phyloP scores from a whole-genome alignment of 2,888 invertebrate species.

The Himalopsyche tibetana region DNA sequence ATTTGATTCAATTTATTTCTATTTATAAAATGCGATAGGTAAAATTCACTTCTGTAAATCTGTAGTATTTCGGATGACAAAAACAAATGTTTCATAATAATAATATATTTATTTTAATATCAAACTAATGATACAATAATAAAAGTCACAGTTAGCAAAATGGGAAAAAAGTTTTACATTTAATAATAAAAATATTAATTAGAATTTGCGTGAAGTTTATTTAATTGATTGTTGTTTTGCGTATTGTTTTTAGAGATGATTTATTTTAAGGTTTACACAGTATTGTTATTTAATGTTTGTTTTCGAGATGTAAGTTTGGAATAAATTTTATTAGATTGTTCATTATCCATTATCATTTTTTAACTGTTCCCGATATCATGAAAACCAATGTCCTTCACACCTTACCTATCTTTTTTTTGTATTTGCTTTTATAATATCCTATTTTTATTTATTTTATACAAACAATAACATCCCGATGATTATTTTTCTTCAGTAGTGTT shows the following conservation, averaged over 20 bases:
- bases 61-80: no score
- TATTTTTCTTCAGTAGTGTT: not conserved
- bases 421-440: constrained; percentile 42
- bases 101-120: no score
- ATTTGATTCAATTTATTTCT: no score
- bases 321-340: not conserved
- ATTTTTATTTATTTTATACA: constrained; percentile 19
- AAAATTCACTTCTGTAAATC: no score
- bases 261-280: not conserved
- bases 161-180: no score
- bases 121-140: no score
- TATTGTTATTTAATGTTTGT: constrained; percentile 28
- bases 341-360: constrained; percentile 43
- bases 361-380: constrained; percentile 5
- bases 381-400: not conserved
- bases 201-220: no score
- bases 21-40: no score
- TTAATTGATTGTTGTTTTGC: no score
- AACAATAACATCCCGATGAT: constrained; percentile 8
- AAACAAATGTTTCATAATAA: no score
- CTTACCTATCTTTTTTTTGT: constrained; percentile 37
- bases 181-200: no score
- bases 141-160: no score
- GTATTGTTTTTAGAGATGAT: not conserved
- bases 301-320: not conserved